These are phyloP conservation scores for Acanthopleura granulata DNA, from an alignment of 2,888 invertebrate genomes.

Conservation along the genomic window DNA sequence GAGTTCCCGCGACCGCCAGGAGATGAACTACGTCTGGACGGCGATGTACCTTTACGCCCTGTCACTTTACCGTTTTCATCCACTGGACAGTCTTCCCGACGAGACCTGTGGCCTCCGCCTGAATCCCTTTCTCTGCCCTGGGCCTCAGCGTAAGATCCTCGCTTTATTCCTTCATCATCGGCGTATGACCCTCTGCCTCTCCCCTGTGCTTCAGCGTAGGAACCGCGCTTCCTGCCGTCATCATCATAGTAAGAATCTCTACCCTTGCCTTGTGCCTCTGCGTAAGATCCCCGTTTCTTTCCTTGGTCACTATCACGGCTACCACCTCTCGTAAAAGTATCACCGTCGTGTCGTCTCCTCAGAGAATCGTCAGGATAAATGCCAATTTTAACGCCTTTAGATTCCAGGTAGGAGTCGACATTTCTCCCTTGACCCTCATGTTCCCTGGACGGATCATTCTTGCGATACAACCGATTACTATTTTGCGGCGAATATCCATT, in stretches of 20 bases:
- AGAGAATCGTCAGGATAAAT: slow-evolving; percentile 4
- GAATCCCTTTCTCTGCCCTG: not conserved
- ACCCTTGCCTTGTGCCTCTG: not conserved
- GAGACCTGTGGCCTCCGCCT: slow-evolving; percentile 16
- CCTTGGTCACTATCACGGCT: not conserved
- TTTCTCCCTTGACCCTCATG: not conserved
- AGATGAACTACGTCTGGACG: not conserved
- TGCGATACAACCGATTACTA: not conserved
- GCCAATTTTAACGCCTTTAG: slow-evolving; percentile 5
- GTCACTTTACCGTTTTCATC: slow-evolving; percentile 18
- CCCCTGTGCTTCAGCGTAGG: not conserved
- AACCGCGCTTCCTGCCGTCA: not conserved
- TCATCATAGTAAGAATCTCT: not conserved
- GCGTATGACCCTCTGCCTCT: not conserved
- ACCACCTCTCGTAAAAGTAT: not conserved
- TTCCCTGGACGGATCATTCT: not conserved
- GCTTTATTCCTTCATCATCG: not conserved
- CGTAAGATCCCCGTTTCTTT: slow-evolving; percentile 9
- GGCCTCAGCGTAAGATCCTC: slow-evolving; percentile 11
- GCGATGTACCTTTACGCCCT: not conserved
- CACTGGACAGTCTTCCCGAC: slow-evolving; percentile 16
- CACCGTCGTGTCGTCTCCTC: slow-evolving; percentile 14
- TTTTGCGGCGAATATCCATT: not conserved
- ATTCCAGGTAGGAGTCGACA: not conserved
- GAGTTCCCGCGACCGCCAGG: not conserved